Evolutionary conservation across 2,888 invertebrate species (phyloP), one percentile per base, ranked within the genome.

Genomic region (Scelioninae gen. 2): DNA sequence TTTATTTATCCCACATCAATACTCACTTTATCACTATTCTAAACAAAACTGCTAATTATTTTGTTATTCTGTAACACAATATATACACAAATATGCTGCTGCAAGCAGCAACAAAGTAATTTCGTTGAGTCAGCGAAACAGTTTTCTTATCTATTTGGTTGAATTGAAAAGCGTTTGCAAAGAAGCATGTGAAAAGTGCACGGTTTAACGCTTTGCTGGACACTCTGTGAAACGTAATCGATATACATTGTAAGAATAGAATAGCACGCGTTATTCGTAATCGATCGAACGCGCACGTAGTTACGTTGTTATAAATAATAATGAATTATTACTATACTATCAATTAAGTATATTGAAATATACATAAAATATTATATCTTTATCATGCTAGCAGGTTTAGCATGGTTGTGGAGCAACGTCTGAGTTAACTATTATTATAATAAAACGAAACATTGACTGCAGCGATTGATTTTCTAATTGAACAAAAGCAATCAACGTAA

Each of bases 381-480:
- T 74, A 68, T 74, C 76, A 75, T 80, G 80, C 80, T 80, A 79
- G 78, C 80, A 74, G 79, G 80, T 73, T 78, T 79, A 79, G 79
- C 79, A 79, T 77, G 75, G 73, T 75, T 75, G 74, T 72, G 55
- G 75, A 76, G 65, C 77, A 77, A 79, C 75, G 68, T 71, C 64
- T 72, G 64, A 68, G 57, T 75, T 72, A 68, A 70, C 63, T 70
- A 75, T 74, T 74, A 60, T 68, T 76, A 60, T 58, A 50, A 71
- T 73, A 57, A 68, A 58, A 45, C 9, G 52, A 67, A 65, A 61
- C 57, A 67, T 63, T 64, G 68, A 73, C 57, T 52, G 60, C 35
- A 63, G 16, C 13, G 48, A 39, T 71, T 35, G 41, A 48, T 61
- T 67, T 46, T 61, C 33, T 53, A 41, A 52, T 41, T 25, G 9